Conservation (phyloP, 2,113 vertebrate species). For the Chiloscyllium plagiosum region DNA sequence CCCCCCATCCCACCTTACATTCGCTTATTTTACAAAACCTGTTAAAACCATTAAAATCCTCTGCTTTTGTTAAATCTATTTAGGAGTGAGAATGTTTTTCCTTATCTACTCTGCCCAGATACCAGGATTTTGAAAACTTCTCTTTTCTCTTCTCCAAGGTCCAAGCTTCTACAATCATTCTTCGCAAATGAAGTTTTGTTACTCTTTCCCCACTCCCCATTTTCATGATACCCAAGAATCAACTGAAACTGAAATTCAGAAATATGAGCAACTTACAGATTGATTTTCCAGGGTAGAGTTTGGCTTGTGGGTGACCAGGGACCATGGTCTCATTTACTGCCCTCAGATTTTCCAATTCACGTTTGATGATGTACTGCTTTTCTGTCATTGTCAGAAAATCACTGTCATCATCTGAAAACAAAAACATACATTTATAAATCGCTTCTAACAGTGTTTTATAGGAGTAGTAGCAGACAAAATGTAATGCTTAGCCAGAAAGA, state of each 20-base stretch:
- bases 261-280: constrained; percentile 64
- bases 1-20: too few relatives aligned
- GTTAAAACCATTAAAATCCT: too few relatives aligned
- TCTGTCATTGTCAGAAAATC: constrained; percentile 85
- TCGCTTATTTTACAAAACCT: too few relatives aligned
- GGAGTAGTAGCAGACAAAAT: background rate
- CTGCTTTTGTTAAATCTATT: too few relatives aligned
- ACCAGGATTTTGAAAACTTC: too few relatives aligned
- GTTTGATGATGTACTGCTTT: constrained; percentile 90
- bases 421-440: background rate
- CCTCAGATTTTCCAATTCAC: constrained; percentile 88
- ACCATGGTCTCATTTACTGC: constrained; percentile 81
- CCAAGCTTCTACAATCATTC: too few relatives aligned
- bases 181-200: too few relatives aligned
- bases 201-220: background rate
- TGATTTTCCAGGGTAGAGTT: constrained; percentile 92
- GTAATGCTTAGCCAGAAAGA: background rate
- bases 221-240: background rate
- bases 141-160: too few relatives aligned
- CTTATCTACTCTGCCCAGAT: too few relatives aligned
- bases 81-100: too few relatives aligned
- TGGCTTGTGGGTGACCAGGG: constrained; percentile 78
- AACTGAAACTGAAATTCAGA: background rate
- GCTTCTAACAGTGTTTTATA: background rate
- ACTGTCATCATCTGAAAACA: constrained; percentile 72